Conservation (phyloP, 2,113 vertebrate species). For the Tragelaphus scriptus region DNA sequence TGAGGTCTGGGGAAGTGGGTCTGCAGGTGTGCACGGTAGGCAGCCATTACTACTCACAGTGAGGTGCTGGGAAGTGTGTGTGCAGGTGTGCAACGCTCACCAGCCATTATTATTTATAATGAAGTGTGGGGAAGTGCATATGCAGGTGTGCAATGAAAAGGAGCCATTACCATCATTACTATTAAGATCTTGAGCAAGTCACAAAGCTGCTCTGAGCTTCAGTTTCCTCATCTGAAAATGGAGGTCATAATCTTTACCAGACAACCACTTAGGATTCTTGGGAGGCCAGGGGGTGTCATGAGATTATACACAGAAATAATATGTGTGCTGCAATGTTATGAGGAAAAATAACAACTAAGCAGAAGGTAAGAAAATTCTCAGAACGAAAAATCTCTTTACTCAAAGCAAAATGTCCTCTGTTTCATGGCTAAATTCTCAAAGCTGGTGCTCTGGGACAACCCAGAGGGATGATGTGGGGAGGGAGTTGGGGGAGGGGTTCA, state of each 20-base stretch:
- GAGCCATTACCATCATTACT: background rate
- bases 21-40: background rate
- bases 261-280: background rate
- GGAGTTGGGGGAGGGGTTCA: background rate
- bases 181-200: background rate
- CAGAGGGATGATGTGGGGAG: background rate
- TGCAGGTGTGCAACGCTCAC: background rate
- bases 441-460: background rate
- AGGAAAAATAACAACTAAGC: background rate
- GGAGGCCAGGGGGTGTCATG: background rate
- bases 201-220: background rate
- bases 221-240: background rate
- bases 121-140: rapidly evolving
- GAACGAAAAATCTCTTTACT: background rate
- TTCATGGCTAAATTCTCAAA: background rate
- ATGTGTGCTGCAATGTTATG: background rate
- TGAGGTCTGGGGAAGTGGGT: rapidly evolving
- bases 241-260: background rate
- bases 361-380: background rate
- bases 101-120: background rate
- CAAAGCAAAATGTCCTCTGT: background rate
- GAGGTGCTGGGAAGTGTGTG: rapidly evolving
- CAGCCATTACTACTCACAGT: background rate
- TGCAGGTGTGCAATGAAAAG: background rate
- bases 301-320: background rate